phyloP scores from a whole-genome alignment of 2,888 invertebrate species.

The Cyaniris semiargus region DNA sequence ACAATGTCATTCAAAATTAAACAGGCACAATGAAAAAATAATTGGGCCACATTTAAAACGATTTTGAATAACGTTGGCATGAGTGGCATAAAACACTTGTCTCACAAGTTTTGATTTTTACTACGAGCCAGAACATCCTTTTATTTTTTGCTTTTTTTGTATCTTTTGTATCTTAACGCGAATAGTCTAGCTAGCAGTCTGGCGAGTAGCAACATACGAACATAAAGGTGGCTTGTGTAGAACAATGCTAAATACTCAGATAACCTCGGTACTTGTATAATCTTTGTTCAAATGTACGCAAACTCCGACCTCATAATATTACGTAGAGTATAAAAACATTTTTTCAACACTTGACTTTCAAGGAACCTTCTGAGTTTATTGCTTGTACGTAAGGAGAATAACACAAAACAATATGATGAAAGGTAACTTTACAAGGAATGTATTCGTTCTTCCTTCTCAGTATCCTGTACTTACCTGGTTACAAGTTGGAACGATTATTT shows the following conservation, averaged over 20 bases:
- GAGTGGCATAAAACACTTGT: too few relatives aligned
- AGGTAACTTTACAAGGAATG: background rate
- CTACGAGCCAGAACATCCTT: too few relatives aligned
- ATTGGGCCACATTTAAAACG: too few relatives aligned
- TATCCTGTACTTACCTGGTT: background rate
- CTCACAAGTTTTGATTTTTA: too few relatives aligned
- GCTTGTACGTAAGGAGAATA: background rate
- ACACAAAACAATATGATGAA: background rate
- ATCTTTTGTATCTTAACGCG: background rate
- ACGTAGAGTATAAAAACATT: background rate
- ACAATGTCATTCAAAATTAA: too few relatives aligned
- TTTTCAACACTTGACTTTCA: background rate
- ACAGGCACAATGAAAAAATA: too few relatives aligned
- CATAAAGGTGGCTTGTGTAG: background rate
- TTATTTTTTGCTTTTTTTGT: too few relatives aligned
- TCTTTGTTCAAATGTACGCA: background rate
- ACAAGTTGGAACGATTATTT: background rate
- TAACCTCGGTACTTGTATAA: constrained; percentile 10
- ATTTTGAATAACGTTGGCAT: too few relatives aligned
- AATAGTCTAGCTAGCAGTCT: background rate
- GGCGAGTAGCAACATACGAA: background rate
- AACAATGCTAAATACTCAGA: constrained; percentile 1
- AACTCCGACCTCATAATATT: background rate
- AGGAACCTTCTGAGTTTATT: background rate
- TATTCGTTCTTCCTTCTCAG: background rate